phyloP scores from a whole-genome alignment of 2,113 vertebrate species.

The Embiotoca jacksoni region DNA sequence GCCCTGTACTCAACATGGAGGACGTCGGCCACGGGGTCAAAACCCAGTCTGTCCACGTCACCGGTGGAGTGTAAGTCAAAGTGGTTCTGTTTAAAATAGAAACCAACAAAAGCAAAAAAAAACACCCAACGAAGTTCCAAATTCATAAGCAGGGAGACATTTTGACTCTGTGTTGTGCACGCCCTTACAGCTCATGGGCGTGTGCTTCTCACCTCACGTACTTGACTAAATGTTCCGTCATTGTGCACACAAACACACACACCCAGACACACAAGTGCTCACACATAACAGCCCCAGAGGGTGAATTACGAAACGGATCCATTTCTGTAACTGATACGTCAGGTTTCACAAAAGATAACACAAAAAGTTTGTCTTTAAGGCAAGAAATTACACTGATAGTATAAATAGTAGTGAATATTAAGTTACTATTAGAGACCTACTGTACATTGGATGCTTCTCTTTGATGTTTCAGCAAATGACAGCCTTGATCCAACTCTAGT shows the following conservation, averaged over 20 bases:
- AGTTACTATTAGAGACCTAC: too few relatives aligned
- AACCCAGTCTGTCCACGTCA: constrained; percentile 90
- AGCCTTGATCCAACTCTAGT: too few relatives aligned
- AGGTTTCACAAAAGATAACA: too few relatives aligned
- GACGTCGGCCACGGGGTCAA: constrained; percentile 87
- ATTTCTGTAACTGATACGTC: background rate
- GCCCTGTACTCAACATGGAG: constrained; percentile 89
- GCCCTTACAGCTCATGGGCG: background rate
- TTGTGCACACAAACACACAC: background rate
- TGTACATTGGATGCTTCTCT: too few relatives aligned
- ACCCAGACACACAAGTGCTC: background rate
- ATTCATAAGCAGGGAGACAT: background rate
- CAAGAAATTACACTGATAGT: too few relatives aligned
- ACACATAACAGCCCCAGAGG: constrained; percentile 15
- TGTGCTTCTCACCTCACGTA: constrained; percentile 19
- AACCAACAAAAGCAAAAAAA: background rate
- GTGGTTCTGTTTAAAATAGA: background rate
- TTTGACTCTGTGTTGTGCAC: background rate
- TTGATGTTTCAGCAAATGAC: too few relatives aligned
- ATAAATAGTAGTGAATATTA: too few relatives aligned
- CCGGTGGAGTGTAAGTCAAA: constrained; percentile 92
- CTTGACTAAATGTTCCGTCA: constrained; percentile 35
- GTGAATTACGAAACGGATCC: constrained; percentile 2
- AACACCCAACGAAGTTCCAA: too few relatives aligned
- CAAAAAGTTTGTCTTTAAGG: too few relatives aligned